Evolutionary conservation across 2,113 vertebrate genomes (phyloP), one percentile per base, ranked within the genome.

Genomic region (Eulemur macaco): DNA sequence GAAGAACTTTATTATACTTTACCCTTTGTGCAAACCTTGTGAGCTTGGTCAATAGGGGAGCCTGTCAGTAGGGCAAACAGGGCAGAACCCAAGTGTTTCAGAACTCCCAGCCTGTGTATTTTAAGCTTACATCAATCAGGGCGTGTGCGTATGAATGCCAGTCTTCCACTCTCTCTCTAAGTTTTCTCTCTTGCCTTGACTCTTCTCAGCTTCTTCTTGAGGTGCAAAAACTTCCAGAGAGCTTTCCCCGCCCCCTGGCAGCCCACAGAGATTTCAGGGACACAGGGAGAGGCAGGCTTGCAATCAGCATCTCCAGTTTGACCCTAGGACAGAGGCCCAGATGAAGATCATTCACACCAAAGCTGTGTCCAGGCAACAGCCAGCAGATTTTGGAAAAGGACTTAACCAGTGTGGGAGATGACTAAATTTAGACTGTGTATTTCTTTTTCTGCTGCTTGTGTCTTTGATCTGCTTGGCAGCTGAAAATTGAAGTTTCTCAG

Each of bases 401-500:
- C 68, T 29, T 76, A 71, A 5, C 71, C 0, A 0, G 21, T 42
- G 23, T 52, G 52, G 52, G 42, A 50, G 82, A 83, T 31, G 82
- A 66, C 95, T 97, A 56, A 94, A 93, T 89, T 97, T 95, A 97
- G 95, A 66, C 12, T 10, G 1, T 45, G 52, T 17, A 8, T 63
- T 80, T 93, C 73, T 91, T 74, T 95, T 73, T 82, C 92, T 89
- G 74, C 37, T 86, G 63, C 78, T 56, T 80, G 13, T 91, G 73
- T 80, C 94, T 97, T 95, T 95, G 95, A 97, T 96, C 95, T 58
- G 18, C 56, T 89, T 95, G 94, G 97, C 97, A 95, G 91, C 56
- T 96, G 91, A 93, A 96, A 94, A 95, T 66, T 60, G 47, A 92
- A 91, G 86, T 83, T 91, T 56, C 91, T 96, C 88, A 91, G 91